Percentiles rank a stretch among this genome's conserved stretches.
Evolutionary conservation across 2,888 invertebrate genomes (phyloP).

Genomic region (Drosophila atroscutellata): DNA sequence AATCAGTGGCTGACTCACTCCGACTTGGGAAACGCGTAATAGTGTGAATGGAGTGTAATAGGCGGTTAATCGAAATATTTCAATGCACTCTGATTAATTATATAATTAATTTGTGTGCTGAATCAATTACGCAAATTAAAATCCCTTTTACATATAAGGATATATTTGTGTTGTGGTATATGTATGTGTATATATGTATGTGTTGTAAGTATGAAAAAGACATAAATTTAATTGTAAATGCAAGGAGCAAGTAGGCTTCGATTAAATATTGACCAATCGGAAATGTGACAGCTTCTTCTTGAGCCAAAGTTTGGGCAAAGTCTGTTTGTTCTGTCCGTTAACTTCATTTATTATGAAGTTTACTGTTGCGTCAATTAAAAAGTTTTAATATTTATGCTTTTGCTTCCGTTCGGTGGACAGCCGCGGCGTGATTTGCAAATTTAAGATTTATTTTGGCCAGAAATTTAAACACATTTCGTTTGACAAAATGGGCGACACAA

Average conservation of each 20-base stretch:
- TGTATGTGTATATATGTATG: not conserved
- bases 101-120: not conserved
- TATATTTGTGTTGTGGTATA: not conserved
- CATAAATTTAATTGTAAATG: not conserved
- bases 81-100: not conserved
- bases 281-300: slow-evolving; percentile 12
- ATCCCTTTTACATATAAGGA: not conserved
- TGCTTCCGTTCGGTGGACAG: slow-evolving; percentile 11
- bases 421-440: slow-evolving; percentile 10
- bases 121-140: not conserved
- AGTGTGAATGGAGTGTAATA: not conserved
- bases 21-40: not conserved
- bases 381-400: slow-evolving; percentile 65
- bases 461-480: slow-evolving; percentile 41
- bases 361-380: slow-evolving; percentile 78
- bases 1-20: slow-evolving; percentile 31
- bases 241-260: not conserved
- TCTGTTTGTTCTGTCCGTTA: slow-evolving; percentile 35
- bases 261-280: not conserved
- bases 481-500: slow-evolving; percentile 43
- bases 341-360: slow-evolving; percentile 73
- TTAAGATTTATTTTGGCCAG: slow-evolving; percentile 35
- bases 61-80: not conserved
- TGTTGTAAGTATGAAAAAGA: not conserved
- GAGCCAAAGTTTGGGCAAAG: not conserved